phyloP scores from a whole-genome alignment of 2,113 vertebrate species.

The Anolis carolinensis region DNA sequence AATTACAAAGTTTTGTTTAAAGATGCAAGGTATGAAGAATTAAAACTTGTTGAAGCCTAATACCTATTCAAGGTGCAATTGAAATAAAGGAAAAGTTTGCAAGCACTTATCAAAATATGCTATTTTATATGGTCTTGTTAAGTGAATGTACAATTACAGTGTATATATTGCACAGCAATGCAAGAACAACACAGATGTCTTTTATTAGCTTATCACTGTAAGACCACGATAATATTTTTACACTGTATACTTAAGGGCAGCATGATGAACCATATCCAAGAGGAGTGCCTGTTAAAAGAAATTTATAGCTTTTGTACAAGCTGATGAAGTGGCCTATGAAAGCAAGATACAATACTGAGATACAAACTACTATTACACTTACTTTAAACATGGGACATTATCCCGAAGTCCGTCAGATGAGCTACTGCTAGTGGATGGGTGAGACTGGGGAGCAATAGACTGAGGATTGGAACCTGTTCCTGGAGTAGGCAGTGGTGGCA shows the following conservation, averaged over 20 bases:
- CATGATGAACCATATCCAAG: neutral
- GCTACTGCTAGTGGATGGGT: conserved; percentile 95
- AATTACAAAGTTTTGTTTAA: neutral
- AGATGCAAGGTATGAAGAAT: neutral
- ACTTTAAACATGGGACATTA: conserved; percentile 97
- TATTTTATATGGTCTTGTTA: neutral
- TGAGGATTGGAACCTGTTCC: conserved; percentile 88
- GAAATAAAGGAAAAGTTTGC: neutral
- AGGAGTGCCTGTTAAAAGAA: neutral
- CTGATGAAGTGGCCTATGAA: neutral
- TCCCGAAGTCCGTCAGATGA: conserved; percentile 93
- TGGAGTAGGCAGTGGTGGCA: conserved; percentile 84
- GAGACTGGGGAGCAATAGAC: conserved; percentile 87
- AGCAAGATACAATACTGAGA: conserved; percentile 22
- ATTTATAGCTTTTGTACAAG: neutral
- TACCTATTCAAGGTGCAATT: neutral
- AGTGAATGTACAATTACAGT: neutral
- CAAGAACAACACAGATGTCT: neutral
- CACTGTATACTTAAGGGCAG: neutral
- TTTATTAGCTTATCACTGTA: neutral
- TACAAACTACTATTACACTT: conserved; percentile 46
- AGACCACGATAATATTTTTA: neutral
- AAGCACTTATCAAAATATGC: neutral
- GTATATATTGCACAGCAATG: neutral
- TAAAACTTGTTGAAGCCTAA: neutral